phyloP scores from a whole-genome alignment of 2,888 invertebrate genomes.

The Drosophila picticornis region DNA sequence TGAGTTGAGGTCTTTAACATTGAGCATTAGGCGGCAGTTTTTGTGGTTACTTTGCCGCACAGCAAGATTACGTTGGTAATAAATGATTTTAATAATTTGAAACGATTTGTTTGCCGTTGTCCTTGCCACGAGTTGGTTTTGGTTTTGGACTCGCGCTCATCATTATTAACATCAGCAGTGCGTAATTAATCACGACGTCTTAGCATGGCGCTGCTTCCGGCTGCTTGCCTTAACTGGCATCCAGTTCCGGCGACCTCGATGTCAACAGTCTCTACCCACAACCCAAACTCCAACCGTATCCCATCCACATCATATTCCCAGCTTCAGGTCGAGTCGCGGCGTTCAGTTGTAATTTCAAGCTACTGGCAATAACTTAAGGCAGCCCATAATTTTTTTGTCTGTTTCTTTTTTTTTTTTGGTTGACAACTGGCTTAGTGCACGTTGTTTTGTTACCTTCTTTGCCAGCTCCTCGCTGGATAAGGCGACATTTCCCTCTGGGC shows the following conservation, averaged over 20 bases:
- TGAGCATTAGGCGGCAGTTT: conserved; percentile 51
- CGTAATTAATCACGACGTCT: conserved; percentile 78
- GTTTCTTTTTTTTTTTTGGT: not conserved
- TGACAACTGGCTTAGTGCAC: conserved; percentile 22
- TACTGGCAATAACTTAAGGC: conserved; percentile 51
- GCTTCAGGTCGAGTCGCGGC: conserved; percentile 22
- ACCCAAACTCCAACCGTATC: not conserved
- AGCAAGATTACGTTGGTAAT: conserved; percentile 76
- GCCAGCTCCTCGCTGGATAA: conserved; percentile 16
- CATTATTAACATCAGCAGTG: conserved; percentile 63
- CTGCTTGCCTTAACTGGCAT: conserved; percentile 42
- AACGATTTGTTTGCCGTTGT: conserved; percentile 80
- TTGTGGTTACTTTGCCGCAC: conserved; percentile 45
- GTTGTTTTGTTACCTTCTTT: conserved; percentile 25
- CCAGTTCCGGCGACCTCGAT: conserved; percentile 61
- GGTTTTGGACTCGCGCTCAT: conserved; percentile 47
- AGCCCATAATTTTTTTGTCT: conserved; percentile 11
- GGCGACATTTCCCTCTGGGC: conserved; percentile 27
- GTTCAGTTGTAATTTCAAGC: conserved; percentile 49
- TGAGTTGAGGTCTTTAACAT: conserved; percentile 22
- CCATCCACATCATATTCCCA: not conserved
- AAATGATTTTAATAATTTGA: conserved; percentile 84
- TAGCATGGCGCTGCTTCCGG: conserved; percentile 60
- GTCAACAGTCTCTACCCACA: conserved; percentile 39
- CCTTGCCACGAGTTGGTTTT: conserved; percentile 4